Evolutionary conservation across 2,888 invertebrate species (phyloP).

Genomic region (Yponomeuta malinellus): DNA sequence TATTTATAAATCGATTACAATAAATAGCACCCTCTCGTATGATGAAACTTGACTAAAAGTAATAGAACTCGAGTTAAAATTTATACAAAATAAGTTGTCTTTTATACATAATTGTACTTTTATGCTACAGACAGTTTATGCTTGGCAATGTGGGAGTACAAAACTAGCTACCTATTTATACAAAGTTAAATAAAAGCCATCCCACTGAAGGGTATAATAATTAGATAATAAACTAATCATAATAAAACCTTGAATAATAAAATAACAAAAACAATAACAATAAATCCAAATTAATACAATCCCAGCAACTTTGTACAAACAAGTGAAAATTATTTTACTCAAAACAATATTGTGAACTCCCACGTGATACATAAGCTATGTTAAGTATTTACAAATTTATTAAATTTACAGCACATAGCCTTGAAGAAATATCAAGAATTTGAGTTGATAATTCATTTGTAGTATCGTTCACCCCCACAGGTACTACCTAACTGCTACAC

Average conservation of each 20-base stretch:
- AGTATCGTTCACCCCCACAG: background rate
- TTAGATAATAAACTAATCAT: background rate
- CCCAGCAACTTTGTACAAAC: slow-evolving; percentile 2
- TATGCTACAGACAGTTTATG: slow-evolving; percentile 28
- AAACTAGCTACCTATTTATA: background rate
- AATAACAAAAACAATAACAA: background rate
- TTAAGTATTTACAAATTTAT: background rate
- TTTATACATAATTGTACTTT: slow-evolving; percentile 57
- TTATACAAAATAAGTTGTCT: slow-evolving; percentile 31
- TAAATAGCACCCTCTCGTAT: slow-evolving; percentile 7
- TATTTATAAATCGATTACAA: background rate
- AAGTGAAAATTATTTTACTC: background rate
- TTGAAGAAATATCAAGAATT: background rate
- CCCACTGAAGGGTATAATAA: background rate
- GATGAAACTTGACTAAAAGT: background rate
- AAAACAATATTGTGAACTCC: background rate
- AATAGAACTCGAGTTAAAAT: background rate
- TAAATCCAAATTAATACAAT: background rate
- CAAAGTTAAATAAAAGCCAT: background rate
- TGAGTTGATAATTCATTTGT: background rate
- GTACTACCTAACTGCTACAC: background rate
- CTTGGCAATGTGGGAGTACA: slow-evolving; percentile 18
- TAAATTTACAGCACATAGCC: slow-evolving; percentile 1
- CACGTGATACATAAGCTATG: background rate
- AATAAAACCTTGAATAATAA: background rate